Conservation (phyloP, 1,140 invertebrate species). For the Diachasma alloeum region DNA sequence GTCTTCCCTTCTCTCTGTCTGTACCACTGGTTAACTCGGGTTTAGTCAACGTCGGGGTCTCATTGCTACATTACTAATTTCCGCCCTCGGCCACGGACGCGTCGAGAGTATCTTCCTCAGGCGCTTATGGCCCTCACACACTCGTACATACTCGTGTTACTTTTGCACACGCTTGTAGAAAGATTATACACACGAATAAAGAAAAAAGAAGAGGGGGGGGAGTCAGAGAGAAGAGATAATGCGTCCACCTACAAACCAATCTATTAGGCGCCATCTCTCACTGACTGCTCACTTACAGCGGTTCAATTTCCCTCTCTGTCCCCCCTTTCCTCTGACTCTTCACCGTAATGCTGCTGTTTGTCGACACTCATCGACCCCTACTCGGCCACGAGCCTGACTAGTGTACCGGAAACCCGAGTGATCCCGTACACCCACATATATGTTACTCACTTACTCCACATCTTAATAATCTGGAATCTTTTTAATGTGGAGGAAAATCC, state of each 20-base stretch:
- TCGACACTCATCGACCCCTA: constrained; percentile 25
- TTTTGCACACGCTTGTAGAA: constrained; percentile 10
- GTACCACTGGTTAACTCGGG: constrained; percentile 28
- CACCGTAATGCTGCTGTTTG: constrained; percentile 10
- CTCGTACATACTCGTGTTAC: neutral
- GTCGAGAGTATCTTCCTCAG: constrained; percentile 24
- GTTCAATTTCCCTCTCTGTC: constrained; percentile 42
- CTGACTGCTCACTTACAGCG: constrained; percentile 64
- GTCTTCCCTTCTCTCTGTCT: neutral
- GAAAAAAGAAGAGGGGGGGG: neutral
- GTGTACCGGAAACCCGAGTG: constrained; percentile 54
- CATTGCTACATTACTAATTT: constrained; percentile 64
- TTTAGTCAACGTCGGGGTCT: constrained; percentile 49
- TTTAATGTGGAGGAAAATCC: too few species aligned
- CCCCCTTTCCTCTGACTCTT: constrained; percentile 33
- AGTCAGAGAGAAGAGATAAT: constrained; percentile 51
- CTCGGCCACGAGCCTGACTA: constrained; percentile 30
- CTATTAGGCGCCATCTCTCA: constrained; percentile 65
- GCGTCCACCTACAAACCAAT: constrained; percentile 66
- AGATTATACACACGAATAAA: constrained; percentile 23
- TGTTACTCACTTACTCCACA: neutral
- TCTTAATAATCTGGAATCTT: neutral
- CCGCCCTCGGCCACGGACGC: constrained; percentile 46
- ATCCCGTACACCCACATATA: constrained; percentile 57
- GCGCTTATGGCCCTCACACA: neutral